phyloP scores from a whole-genome alignment of 2,797 vertebrate species.

The Arrhamphus sclerolepis region DNA sequence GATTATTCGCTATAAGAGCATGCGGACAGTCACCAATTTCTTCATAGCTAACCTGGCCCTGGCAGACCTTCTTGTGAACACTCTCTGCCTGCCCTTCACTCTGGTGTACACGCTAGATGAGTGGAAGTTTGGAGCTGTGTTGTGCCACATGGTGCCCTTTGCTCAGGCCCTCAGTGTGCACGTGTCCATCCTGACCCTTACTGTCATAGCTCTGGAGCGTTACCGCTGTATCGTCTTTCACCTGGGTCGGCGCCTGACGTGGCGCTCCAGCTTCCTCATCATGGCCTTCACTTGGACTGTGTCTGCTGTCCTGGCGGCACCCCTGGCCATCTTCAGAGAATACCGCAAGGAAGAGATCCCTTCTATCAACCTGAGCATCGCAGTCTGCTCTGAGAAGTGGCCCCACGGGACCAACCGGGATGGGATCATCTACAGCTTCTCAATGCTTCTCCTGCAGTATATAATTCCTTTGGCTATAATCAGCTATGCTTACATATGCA shows the following conservation, averaged over 20 bases:
- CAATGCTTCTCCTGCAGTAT: conserved; percentile 92
- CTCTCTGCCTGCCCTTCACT: conserved; percentile 91
- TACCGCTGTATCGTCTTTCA: conserved; percentile 93
- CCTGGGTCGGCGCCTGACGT: conserved; percentile 88
- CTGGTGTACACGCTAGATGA: conserved; percentile 91
- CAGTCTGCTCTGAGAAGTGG: conserved; percentile 93
- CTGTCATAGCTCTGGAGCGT: conserved; percentile 90
- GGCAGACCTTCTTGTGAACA: conserved; percentile 91
- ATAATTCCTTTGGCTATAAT: conserved; percentile 88
- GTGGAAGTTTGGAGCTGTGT: conserved; percentile 90
- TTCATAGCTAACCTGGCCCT: conserved; percentile 94
- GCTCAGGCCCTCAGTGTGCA: conserved; percentile 92
- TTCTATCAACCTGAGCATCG: conserved; percentile 87
- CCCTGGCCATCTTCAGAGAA: conserved; percentile 92
- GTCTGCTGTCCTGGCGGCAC: conserved; percentile 87
- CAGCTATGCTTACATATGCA: conserved; percentile 91
- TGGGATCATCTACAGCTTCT: conserved; percentile 91
- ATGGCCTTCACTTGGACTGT: conserved; percentile 87
- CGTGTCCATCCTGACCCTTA: conserved; percentile 90
- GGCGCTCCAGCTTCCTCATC: conserved; percentile 86
- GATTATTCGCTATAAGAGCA: conserved; percentile 89
- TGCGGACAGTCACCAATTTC: conserved; percentile 94
- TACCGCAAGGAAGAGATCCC: conserved; percentile 88
- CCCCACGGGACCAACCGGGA: conserved; percentile 86
- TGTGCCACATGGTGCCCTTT: conserved; percentile 92